phyloP scores from a whole-genome alignment of 2,888 invertebrate species.

The Germaria angustata region DNA sequence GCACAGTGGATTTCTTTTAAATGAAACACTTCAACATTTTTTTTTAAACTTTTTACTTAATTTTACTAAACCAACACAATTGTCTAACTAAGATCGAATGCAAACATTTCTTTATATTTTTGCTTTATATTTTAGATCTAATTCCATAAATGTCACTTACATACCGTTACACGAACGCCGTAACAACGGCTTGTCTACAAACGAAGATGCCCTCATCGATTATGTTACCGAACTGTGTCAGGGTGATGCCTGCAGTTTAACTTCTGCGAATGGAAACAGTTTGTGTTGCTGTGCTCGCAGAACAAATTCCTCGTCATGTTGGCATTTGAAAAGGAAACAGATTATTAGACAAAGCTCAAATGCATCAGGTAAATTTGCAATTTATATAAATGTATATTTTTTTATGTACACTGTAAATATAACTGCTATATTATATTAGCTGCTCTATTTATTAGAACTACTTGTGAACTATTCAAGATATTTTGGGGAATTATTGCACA shows the following conservation, averaged over 20 bases:
- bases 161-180: slow-evolving; percentile 62
- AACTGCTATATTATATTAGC: no score
- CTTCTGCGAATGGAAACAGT: slow-evolving; percentile 17
- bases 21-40: background rate
- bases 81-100: background rate
- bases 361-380: slow-evolving; percentile 67
- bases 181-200: slow-evolving; percentile 18
- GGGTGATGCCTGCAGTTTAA: slow-evolving; percentile 50
- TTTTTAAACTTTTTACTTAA: background rate
- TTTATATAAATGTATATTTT: no score
- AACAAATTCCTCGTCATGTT: slow-evolving; percentile 65
- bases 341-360: slow-evolving; percentile 70
- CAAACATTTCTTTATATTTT: slow-evolving; percentile 1
- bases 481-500: no score
- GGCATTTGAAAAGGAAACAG: slow-evolving; percentile 68
- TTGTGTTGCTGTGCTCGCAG: slow-evolving; percentile 70
- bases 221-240: slow-evolving; percentile 40
- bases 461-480: no score
- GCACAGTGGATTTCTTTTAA: slow-evolving; percentile 15
- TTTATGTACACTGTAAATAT: no score
- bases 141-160: slow-evolving; percentile 66
- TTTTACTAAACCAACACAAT: background rate
- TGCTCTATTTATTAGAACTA: no score
- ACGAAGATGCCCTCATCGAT: slow-evolving; percentile 37
- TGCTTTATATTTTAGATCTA: slow-evolving; percentile 62